Percentiles rank a stretch among this genome's conserved stretches.
Evolutionary conservation across 2,113 vertebrate species (phyloP).

Genomic region (Rhadina sibilatrix): DNA sequence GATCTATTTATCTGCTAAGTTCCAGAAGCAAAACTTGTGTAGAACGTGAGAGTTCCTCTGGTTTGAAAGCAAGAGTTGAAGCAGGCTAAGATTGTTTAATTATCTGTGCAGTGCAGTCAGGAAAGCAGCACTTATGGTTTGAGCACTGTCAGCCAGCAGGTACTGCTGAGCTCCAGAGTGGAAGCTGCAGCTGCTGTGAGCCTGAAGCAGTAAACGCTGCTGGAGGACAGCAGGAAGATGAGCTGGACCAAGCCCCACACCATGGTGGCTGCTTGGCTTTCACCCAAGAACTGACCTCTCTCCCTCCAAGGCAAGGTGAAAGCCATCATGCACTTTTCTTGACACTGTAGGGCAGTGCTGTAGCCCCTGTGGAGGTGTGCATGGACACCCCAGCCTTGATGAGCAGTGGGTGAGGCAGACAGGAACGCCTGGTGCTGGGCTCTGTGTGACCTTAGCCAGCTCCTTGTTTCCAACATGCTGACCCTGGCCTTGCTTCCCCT

Average conservation of each 20-base stretch:
- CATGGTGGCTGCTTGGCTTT: not conserved
- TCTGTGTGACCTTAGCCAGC: not conserved
- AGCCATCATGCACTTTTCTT: not conserved
- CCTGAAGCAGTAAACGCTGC: not conserved
- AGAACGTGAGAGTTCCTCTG: not conserved
- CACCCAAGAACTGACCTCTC: not conserved
- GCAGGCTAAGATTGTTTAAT: not conserved
- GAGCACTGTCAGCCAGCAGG: not conserved
- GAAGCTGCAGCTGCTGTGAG: not conserved
- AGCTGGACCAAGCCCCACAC: not conserved
- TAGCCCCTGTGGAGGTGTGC: not conserved
- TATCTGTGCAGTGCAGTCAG: not conserved
- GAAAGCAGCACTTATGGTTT: not conserved
- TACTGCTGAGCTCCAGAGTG: not conserved
- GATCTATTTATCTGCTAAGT: not conserved
- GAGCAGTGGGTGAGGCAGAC: not conserved
- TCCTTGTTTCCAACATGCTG: not conserved
- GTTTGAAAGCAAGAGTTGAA: not conserved
- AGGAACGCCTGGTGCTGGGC: not conserved
- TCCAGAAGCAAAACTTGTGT: not conserved
- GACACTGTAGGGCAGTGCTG: not conserved
- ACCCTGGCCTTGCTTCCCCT: not conserved
- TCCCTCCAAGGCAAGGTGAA: not conserved
- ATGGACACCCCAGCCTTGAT: not conserved
- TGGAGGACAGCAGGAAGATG: not conserved